Evolutionary conservation across 1,140 invertebrate genomes (phyloP), one percentile per base, ranked within the genome.

Genomic region (Drosophila kohkoa): DNA sequence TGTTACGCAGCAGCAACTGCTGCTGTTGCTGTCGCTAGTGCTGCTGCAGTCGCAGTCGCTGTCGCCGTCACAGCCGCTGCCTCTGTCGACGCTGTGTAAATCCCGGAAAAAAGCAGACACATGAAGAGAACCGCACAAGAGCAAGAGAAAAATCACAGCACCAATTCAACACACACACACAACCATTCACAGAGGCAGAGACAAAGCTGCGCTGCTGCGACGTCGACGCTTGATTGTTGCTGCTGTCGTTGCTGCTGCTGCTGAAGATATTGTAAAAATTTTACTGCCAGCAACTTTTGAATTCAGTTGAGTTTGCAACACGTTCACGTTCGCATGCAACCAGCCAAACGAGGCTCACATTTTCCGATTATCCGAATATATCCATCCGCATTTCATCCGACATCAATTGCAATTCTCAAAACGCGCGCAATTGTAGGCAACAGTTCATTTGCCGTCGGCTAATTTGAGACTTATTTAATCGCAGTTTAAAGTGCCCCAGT

Each of bases 221-320:
- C 51, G 75, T 60, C 54, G 38, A 20, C 76, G 71, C 62, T 16
- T 25, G n/a, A 35, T 16, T 67, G 62, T 35, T 63, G 58, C 45
- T 43, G 57, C 58, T 60, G 63, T 32, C 30, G 69, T 45, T 66
- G 62, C 58, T 64, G 62, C 32, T 68, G 57, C 59, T 60, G 63
- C 43, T 55, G 75, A 65, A 66, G 73, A 85, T 71, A 85, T 75
- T 89, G 85, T 90, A 89, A 90, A 90, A 89, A 86, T 81, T 90
- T 75, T 90, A 81, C 72, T 67, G 72, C 75, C 72, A 81, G 70
- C 65, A 68, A 90, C 86, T 89, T 89, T 88, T 80, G 54, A 80
- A 67, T 82, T 81, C 78, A 89, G 86, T 89, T 79, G 69, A 89
- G 85, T 81, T 90, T 89, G 86, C 78, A 85, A 79, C 78, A 81